These are phyloP conservation scores for Acanthurus lineatus DNA, from an alignment of 2,797 vertebrate species.

Conservation along the genomic window DNA sequence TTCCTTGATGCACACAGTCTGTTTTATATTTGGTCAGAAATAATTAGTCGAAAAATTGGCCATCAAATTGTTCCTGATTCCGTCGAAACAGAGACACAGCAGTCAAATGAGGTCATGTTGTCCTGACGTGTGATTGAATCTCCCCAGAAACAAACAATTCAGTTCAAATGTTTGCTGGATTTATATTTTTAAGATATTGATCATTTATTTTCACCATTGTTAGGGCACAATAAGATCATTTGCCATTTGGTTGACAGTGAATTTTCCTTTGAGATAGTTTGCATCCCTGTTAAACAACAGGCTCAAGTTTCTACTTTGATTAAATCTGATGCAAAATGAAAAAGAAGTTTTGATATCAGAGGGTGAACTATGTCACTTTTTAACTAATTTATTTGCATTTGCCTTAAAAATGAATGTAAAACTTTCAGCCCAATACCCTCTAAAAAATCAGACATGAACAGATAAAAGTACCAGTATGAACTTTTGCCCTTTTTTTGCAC, in stretches of 20 bases:
- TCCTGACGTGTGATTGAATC: background rate
- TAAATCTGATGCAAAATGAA: background rate
- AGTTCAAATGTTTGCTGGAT: slow-evolving; percentile 3
- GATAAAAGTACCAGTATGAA: background rate
- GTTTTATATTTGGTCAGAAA: slow-evolving; percentile 10
- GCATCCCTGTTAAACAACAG: background rate
- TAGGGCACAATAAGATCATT: background rate
- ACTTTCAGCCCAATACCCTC: background rate
- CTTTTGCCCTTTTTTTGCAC: background rate
- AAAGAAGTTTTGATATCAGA: background rate
- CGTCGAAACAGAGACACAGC: background rate
- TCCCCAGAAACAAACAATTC: slow-evolving; percentile 1
- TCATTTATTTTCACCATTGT: background rate
- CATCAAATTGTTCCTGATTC: background rate
- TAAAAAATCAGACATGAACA: background rate
- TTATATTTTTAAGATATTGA: background rate
- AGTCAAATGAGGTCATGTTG: slow-evolving; percentile 5
- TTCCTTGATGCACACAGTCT: slow-evolving; percentile 2
- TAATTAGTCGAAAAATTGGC: background rate
- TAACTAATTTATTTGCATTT: slow-evolving; percentile 14
- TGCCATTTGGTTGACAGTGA: background rate
- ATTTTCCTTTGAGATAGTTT: background rate
- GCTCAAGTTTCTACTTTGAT: background rate
- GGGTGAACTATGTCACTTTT: background rate
- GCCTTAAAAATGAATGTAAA: slow-evolving; percentile 28